Evolutionary conservation across 2,797 vertebrate genomes (phyloP).

Genomic region (Labeo calbasu): DNA sequence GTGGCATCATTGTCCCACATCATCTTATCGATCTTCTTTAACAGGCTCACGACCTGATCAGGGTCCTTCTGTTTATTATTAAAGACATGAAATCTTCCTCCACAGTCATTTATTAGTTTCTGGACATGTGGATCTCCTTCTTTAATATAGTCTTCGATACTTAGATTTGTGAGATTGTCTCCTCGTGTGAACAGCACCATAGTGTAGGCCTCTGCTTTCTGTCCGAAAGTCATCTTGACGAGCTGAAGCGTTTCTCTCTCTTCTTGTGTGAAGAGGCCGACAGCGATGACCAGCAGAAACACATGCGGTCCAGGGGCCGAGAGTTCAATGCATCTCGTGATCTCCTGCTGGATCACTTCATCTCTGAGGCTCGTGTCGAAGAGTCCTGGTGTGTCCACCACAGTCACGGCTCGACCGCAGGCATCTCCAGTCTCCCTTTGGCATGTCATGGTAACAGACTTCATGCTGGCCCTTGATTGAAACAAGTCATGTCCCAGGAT

Average conservation of each 20-base stretch:
- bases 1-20: neutral
- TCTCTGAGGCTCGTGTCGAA: neutral
- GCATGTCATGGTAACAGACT: neutral
- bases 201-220: conserved; percentile 21
- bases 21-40: conserved; percentile 36
- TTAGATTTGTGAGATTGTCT: neutral
- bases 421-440: neutral
- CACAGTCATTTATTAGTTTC: conserved; percentile 23
- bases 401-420: neutral
- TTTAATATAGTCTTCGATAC: neutral
- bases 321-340: neutral
- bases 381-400: conserved; percentile 27
- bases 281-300: conserved; percentile 17
- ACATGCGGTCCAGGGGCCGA: neutral
- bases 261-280: conserved; percentile 5
- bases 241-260: conserved; percentile 19
- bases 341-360: neutral
- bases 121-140: neutral
- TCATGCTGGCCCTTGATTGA: neutral
- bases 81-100: conserved; percentile 33
- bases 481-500: neutral
- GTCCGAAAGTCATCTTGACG: conserved; percentile 12
- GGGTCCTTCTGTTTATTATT: conserved; percentile 23
- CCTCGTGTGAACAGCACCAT: conserved; percentile 18
- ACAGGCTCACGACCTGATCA: neutral